Evolutionary conservation across 1,140 invertebrate genomes (phyloP).

Genomic region (Whitmania pigra): DNA sequence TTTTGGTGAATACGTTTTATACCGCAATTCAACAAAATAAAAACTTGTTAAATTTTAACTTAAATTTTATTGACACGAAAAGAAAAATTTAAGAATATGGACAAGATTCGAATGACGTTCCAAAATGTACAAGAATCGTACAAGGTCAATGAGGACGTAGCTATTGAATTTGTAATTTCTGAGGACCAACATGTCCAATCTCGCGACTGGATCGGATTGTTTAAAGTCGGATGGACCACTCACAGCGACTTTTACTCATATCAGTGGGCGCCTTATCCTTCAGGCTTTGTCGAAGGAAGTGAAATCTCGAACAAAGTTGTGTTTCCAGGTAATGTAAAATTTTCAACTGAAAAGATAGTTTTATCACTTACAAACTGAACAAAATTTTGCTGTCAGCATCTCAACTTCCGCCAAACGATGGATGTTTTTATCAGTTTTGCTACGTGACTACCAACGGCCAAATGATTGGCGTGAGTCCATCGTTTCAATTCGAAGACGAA

Average conservation of each 20-base stretch:
- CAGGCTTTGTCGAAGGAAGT: conserved; percentile 27
- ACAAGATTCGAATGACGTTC: too few relatives aligned
- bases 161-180: too few relatives aligned
- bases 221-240: conserved; percentile 36
- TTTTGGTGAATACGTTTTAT: too few relatives aligned
- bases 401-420: conserved; percentile 39
- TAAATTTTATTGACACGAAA: too few relatives aligned
- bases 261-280: conserved; percentile 33
- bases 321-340: conserved; percentile 28
- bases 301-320: conserved; percentile 30
- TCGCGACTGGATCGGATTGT: conserved; percentile 38
- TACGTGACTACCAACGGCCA: conserved; percentile 36
- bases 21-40: too few relatives aligned
- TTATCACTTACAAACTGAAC: too few relatives aligned
- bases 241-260: conserved; percentile 35
- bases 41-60: too few relatives aligned
- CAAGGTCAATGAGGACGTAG: too few relatives aligned
- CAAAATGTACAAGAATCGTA: too few relatives aligned
- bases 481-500: conserved; percentile 39
- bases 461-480: conserved; percentile 40
- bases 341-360: too few relatives aligned
- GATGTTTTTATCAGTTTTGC: conserved; percentile 43
- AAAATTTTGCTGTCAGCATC: conserved; percentile 27
- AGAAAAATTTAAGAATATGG: too few relatives aligned
- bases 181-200: too few relatives aligned